Base-by-base conservation (phyloP, 1,140 invertebrate genomes). In the Pogonus chalceus region DNA sequence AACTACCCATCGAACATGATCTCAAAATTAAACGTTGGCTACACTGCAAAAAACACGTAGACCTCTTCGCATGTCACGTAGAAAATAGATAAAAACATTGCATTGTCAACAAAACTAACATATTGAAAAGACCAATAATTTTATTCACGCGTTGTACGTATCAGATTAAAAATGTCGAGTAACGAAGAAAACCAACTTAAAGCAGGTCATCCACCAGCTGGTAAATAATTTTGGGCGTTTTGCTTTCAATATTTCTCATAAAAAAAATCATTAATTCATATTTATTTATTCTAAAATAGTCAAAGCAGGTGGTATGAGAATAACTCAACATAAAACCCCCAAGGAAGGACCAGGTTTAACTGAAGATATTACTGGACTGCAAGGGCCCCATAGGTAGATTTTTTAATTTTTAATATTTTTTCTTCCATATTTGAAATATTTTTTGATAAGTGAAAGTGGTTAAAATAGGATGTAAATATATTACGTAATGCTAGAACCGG, bases 291-390 rank as follows among this genome's bases (percentile, higher is more conserved):
- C 59, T 58, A 63, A 73, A 73, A 54, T 70, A 92, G 90, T 92
- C 0, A 94, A 92, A 77, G 90, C 87, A 56, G 90, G 90, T 20
- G 89, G 89, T 1, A 93, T 92, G 90, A 78, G 91, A 56, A 91
- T 94, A 63, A 90, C 87, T 2, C 90, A 93, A 61, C 85, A 93
- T 64, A 92, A 92, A 70, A 73, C 74, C 3, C 78, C 82, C 2
- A 80, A 67, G 49, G 67, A 70, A 58, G 67, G 65, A 23, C 60
- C 58, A 21, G 66, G 68, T 21, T 43, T 69, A 49, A 54, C 58
- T 18, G 68, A 72, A 60, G 68, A 67, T 50, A 70, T 69, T 35
- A 70, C 67, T 20, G 60, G 63, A 46, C 58, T 76, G 10, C 76
- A 75, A 59, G 64, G 76, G 3, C 71, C 74, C 18, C 69, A 65